Evolutionary conservation across 2,797 vertebrate species (phyloP), one percentile per base, ranked within the genome.

Genomic region (Galaxias olidus): DNA sequence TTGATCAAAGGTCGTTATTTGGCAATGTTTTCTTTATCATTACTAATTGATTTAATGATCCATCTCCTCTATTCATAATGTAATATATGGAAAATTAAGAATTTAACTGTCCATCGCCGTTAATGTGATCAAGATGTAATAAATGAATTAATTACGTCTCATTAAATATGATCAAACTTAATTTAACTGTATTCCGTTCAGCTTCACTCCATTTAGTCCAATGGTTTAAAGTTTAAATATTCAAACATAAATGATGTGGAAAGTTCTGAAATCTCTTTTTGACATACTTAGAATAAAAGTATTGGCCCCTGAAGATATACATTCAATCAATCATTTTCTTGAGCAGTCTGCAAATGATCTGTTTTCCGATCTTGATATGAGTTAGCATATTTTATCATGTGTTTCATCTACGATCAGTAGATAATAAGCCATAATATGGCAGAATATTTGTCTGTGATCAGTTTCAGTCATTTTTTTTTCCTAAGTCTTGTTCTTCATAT

Each of bases 11-110:
- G 75, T 79, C 14, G 85, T 88, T 52, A 89, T 89, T 84, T 80
- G 79, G 72, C 69, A 84, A 77, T 82, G 84, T 87, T 85, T 85
- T 85, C 82, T 72, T 88, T 85, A 85, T 90, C 89, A 89, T 91
- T 84, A 86, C 88, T 89, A 90, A 91, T 91, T 89, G 85, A 91
- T 85, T 87, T 82, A 73, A 86, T 88, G 86, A 90, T 88, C 86
- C 86, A 87, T 87, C 80, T 53, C 30, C 77, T 71, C 81, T 72
- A 85, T 90, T 86, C 86, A 86, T 89, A 88, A 87, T 87, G 82
- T 76, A 87, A 86, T 81, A 79, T 76, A 87, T 77, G 75, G 79
- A 65, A 82, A 80, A 90, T 90, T 83, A 89, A 90, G 87, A 90
- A 90, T 91, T 86, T 86, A 90, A 87, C 84, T 79, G 86, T 84